Conservation (phyloP, 1,140 invertebrate genomes). For the Bombus polaris region DNA sequence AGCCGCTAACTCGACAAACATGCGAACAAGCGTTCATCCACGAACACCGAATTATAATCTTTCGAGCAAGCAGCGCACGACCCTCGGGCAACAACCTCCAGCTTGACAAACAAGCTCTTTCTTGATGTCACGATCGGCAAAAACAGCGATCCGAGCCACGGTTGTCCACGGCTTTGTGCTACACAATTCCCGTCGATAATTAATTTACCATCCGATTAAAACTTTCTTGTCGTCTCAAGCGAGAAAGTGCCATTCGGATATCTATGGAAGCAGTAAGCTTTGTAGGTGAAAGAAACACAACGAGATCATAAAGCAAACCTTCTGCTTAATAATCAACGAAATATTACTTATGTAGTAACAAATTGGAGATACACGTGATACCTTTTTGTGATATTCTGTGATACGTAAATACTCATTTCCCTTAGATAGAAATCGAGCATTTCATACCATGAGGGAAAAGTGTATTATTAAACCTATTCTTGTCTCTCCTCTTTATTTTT, state of each 20-base stretch:
- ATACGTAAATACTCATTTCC: too few species aligned
- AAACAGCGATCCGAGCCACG: not conserved
- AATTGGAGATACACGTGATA: too few species aligned
- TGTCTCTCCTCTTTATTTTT: too few species aligned
- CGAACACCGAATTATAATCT: constrained; percentile 1
- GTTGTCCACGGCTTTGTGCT: not conserved
- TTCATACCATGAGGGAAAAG: too few species aligned
- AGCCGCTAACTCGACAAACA: constrained; percentile 14
- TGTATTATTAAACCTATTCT: too few species aligned
- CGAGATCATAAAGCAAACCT: too few species aligned
- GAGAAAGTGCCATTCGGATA: not conserved
- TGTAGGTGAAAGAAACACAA: too few species aligned
- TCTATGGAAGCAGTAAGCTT: too few species aligned
- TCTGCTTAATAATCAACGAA: too few species aligned
- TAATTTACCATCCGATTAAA: constrained; percentile 36
- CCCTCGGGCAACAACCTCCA: not conserved
- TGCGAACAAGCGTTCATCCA: constrained; percentile 5
- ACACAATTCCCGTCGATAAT: constrained; percentile 20
- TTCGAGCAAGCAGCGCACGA: not conserved
- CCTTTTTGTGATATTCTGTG: too few species aligned
- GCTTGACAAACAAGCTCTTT: constrained; percentile 9
- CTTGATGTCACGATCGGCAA: constrained; percentile 1
- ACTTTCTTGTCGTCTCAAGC: not conserved
- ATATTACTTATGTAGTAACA: too few species aligned
- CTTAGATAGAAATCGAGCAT: too few species aligned